phyloP scores from a whole-genome alignment of 2,797 vertebrate species.

The Sebastes cheni region DNA sequence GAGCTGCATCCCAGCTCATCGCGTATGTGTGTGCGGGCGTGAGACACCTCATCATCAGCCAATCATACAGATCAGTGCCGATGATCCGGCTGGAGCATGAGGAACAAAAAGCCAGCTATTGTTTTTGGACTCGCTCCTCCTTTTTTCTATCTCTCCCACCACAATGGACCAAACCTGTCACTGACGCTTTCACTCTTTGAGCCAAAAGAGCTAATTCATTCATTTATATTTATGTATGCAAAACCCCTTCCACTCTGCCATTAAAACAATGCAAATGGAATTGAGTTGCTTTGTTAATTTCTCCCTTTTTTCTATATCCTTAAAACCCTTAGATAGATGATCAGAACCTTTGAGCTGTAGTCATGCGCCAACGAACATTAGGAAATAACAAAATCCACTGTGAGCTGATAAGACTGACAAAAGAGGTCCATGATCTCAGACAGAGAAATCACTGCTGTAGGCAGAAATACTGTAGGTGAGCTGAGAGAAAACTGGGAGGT shows the following conservation, averaged over 20 bases:
- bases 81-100: constrained; percentile 35
- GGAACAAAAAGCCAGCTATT: constrained; percentile 45
- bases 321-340: constrained; percentile 29
- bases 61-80: constrained; percentile 68
- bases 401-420: constrained; percentile 27
- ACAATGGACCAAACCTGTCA: constrained; percentile 44
- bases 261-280: constrained; percentile 66
- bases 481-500: not conserved
- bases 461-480: not conserved
- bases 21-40: not conserved
- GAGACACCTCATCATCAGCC: constrained; percentile 59
- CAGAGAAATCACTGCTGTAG: not conserved
- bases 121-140: constrained; percentile 46
- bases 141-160: constrained; percentile 21
- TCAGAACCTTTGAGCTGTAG: constrained; percentile 27
- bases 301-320: constrained; percentile 20
- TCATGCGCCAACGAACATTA: constrained; percentile 8
- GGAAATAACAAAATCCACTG: constrained; percentile 20
- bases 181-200: constrained; percentile 22
- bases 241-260: constrained; percentile 41
- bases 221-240: constrained; percentile 77
- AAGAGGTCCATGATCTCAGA: constrained; percentile 1
- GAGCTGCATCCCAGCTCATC: not conserved
- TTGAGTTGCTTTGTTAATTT: constrained; percentile 55
- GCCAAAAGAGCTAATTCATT: constrained; percentile 62